Evolutionary conservation across 2,797 vertebrate species (phyloP).

Genomic region (Gallinago nigripennis): DNA sequence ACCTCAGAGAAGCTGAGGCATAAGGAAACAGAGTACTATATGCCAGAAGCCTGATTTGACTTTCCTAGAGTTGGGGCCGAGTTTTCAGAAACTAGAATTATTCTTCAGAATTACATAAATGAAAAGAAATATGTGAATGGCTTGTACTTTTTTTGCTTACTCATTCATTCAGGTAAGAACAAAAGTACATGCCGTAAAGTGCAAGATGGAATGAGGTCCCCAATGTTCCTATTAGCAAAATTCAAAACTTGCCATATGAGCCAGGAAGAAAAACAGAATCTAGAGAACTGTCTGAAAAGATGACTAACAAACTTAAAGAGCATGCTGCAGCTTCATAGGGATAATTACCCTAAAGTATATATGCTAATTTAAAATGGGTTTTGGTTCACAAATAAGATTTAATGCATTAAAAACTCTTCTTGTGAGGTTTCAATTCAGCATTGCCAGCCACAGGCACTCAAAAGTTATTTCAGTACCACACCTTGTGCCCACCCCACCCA

Average conservation of each 20-base stretch:
- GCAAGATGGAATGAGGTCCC: background rate
- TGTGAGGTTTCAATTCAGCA: constrained; percentile 18
- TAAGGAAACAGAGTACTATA: background rate
- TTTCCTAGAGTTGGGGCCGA: background rate
- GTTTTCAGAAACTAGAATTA: background rate
- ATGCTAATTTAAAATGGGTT: background rate
- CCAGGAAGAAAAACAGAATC: background rate
- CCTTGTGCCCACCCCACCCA: background rate
- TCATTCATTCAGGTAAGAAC: background rate
- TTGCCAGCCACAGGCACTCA: background rate
- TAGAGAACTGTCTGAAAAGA: background rate
- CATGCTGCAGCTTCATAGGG: background rate
- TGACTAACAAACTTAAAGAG: background rate
- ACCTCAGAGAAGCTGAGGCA: background rate
- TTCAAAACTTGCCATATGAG: background rate
- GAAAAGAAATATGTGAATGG: background rate
- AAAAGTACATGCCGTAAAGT: background rate
- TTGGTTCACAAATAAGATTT: background rate
- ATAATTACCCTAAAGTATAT: background rate
- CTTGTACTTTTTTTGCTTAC: background rate
- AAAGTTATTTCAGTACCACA: background rate
- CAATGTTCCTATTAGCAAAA: background rate
- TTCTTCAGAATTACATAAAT: background rate
- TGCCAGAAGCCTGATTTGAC: background rate
- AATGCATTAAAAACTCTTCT: background rate